A percentile compares a stretch with the other conserved stretches of the same genome.
Conservation (phyloP, 2,888 invertebrate genomes). For the Macrosiphum euphorbiae region DNA sequence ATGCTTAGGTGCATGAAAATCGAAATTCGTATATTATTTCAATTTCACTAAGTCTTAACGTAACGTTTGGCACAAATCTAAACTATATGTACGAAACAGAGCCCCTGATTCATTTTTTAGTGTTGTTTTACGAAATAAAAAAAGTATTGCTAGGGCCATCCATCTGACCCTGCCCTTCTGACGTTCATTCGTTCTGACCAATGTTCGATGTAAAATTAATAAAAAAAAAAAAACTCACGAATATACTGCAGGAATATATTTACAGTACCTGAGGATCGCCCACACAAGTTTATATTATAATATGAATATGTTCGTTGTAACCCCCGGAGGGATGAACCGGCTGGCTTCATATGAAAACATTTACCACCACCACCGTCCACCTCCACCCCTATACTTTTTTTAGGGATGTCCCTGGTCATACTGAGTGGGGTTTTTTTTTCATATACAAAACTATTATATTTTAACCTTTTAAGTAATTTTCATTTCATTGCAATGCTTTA, state of each 20-base stretch:
- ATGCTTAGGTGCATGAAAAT: background rate
- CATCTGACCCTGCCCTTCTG: no score
- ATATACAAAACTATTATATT: background rate
- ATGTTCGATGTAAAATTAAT: no score
- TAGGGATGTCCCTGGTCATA: background rate
- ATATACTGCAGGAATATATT: no score
- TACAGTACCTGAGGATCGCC: no score
- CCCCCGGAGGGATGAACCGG: background rate
- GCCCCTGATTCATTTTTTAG: background rate
- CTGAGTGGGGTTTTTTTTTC: background rate
- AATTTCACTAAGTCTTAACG: background rate
- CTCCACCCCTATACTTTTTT: background rate
- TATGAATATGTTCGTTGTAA: no score
- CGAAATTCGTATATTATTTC: background rate
- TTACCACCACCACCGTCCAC: background rate
- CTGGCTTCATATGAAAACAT: background rate
- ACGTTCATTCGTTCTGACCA: no score
- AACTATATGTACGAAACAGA: background rate
- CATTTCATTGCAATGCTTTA: background rate
- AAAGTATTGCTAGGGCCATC: no score
- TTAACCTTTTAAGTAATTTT: background rate
- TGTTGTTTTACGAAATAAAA: no score
- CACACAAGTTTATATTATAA: no score
- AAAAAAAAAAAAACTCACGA: no score
- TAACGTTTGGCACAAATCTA: background rate